Evolutionary conservation across 2,113 vertebrate genomes (phyloP).

Genomic region (Ptilonorhynchus violaceus): DNA sequence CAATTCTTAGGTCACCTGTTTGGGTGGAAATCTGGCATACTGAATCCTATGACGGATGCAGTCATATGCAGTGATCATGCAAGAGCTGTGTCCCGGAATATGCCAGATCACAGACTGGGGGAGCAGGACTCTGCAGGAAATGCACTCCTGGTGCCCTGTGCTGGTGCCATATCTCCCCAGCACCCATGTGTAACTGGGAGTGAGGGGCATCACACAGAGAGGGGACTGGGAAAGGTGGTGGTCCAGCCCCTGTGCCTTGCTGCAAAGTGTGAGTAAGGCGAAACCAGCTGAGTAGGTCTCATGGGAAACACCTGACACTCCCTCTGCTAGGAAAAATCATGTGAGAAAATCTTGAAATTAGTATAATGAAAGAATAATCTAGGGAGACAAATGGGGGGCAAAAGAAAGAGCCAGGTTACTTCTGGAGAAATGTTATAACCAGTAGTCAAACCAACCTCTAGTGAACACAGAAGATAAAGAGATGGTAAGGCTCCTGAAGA

Average conservation of each 20-base stretch:
- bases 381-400: background rate
- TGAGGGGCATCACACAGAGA: rapidly evolving
- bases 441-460: background rate
- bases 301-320: background rate
- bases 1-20: background rate
- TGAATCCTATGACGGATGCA: background rate
- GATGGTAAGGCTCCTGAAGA: background rate
- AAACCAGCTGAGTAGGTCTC: background rate
- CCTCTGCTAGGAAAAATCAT: background rate
- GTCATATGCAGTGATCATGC: background rate
- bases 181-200: rapidly evolving
- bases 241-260: too few relatives aligned
- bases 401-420: background rate
- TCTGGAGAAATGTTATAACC: background rate
- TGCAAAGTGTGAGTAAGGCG: rapidly evolving
- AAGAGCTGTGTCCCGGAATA: background rate
- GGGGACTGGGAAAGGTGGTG: background rate
- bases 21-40: background rate
- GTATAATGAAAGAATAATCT: background rate
- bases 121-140: background rate
- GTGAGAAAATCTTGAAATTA: background rate
- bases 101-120: rapidly evolving
- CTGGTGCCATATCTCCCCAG: background rate
- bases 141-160: rapidly evolving
- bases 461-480: background rate